phyloP scores from a whole-genome alignment of 2,888 invertebrate genomes.

The Diogma glabrata region DNA sequence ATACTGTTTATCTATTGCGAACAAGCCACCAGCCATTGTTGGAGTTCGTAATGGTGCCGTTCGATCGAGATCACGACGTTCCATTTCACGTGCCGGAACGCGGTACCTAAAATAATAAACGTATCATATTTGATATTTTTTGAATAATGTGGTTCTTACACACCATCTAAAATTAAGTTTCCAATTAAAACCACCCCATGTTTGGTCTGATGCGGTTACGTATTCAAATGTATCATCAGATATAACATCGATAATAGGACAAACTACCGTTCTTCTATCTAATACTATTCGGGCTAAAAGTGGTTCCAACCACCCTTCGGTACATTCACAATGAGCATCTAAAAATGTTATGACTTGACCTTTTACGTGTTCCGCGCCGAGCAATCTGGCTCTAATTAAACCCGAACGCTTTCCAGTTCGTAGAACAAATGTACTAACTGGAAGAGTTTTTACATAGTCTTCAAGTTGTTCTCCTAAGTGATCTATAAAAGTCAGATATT shows the following conservation, averaged over 20 bases:
- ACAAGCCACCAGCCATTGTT: slow-evolving; percentile 96
- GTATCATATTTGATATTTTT: slow-evolving; percentile 9
- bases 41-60: slow-evolving; percentile 89
- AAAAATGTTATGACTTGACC: slow-evolving; percentile 38
- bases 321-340: slow-evolving; percentile 41
- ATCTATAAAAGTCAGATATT: slow-evolving; percentile 40
- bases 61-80: slow-evolving; percentile 82
- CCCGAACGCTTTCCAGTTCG: slow-evolving; percentile 90
- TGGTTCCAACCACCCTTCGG: slow-evolving; percentile 98
- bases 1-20: slow-evolving; percentile 89
- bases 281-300: slow-evolving; percentile 81
- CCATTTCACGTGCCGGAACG: slow-evolving; percentile 94
- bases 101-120: slow-evolving; percentile 79
- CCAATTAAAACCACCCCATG: slow-evolving; percentile 99
- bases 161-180: slow-evolving; percentile 97
- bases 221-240: slow-evolving; percentile 99
- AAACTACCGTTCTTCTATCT: slow-evolving; percentile 87
- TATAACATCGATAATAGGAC: slow-evolving; percentile 98
- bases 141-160: slow-evolving; percentile 31
- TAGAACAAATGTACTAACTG: slow-evolving; percentile 76
- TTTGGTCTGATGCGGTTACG: slow-evolving; percentile 97
- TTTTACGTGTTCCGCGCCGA: slow-evolving; percentile 85
- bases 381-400: slow-evolving; percentile 84
- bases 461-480: slow-evolving; percentile 82
- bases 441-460: slow-evolving; percentile 73